These are phyloP conservation scores for Drosophila varians DNA, from an alignment of 1,140 invertebrate species.

Conservation along the genomic window DNA sequence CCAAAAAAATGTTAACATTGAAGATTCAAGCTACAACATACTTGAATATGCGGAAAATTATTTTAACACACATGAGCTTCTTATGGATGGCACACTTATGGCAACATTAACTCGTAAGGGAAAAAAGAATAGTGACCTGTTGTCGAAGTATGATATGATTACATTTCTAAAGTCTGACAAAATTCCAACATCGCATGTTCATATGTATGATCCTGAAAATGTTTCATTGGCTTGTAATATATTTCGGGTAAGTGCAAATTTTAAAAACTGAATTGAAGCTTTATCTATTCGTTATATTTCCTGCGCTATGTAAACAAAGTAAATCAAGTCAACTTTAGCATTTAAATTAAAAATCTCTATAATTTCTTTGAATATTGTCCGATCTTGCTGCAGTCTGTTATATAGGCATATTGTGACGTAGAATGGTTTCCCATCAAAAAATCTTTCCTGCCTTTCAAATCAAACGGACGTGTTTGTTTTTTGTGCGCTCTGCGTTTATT, in stretches of 20 bases:
- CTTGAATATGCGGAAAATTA: conserved; percentile 96
- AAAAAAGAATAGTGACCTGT: conserved; percentile 89
- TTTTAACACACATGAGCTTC: conserved; percentile 95
- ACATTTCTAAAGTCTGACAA: conserved; percentile 93
- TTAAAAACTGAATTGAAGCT: too few species aligned
- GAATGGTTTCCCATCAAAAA: too few species aligned
- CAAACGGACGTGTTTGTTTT: too few species aligned
- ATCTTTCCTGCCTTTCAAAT: too few species aligned
- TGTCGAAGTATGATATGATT: conserved; percentile 97
- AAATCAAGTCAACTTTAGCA: too few species aligned
- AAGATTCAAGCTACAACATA: conserved; percentile 90
- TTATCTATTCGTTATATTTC: too few species aligned
- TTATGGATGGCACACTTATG: conserved; percentile 94
- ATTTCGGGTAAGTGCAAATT: conserved; percentile 88
- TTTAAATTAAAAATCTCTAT: too few species aligned
- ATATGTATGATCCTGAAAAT: conserved; percentile 97
- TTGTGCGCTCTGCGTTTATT: too few species aligned
- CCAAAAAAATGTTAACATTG: conserved; percentile 83
- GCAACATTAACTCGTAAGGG: conserved; percentile 93
- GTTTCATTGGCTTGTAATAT: conserved; percentile 94
- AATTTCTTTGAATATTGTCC: too few species aligned
- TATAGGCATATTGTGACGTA: too few species aligned
- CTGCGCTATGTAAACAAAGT: too few species aligned
- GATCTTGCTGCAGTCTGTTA: too few species aligned
- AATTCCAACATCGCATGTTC: conserved; percentile 97